Evolutionary conservation across 2,888 invertebrate species (phyloP).

Genomic region (Erebia palarica): DNA sequence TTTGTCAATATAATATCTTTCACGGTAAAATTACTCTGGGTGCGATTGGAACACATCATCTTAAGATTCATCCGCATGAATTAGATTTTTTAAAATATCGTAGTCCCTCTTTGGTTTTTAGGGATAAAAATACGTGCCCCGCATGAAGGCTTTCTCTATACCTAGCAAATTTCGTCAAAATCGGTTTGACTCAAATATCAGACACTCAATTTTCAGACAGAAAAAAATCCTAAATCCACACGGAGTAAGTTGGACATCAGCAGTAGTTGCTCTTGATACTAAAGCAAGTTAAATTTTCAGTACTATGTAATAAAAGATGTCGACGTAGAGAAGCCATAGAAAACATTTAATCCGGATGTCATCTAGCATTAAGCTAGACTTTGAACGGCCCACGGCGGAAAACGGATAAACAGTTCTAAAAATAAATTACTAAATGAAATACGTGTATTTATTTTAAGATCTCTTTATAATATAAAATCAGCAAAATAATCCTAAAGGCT

Average conservation of each 20-base stretch:
- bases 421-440: neutral
- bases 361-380: slow-evolving; percentile 1
- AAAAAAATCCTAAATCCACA: no score
- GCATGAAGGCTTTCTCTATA: no score
- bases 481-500: neutral
- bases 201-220: neutral
- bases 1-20: no score
- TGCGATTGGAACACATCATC: no score
- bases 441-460: neutral
- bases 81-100: no score
- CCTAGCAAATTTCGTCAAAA: no score
- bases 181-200: no score
- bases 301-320: slow-evolving; percentile 5
- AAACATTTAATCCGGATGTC: slow-evolving; percentile 7
- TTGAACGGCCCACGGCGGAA: slow-evolving; percentile 1
- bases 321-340: slow-evolving; percentile 7
- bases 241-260: no score
- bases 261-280: neutral
- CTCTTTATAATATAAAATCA: neutral
- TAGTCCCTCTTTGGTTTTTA: no score
- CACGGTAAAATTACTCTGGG: no score
- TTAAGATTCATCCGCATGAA: no score
- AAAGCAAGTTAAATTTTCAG: neutral
- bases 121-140: no score
- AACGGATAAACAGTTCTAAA: slow-evolving; percentile 1